Conservation (phyloP, 35 echinoderm and acorn worm species). For the Apostichopus californicus region DNA sequence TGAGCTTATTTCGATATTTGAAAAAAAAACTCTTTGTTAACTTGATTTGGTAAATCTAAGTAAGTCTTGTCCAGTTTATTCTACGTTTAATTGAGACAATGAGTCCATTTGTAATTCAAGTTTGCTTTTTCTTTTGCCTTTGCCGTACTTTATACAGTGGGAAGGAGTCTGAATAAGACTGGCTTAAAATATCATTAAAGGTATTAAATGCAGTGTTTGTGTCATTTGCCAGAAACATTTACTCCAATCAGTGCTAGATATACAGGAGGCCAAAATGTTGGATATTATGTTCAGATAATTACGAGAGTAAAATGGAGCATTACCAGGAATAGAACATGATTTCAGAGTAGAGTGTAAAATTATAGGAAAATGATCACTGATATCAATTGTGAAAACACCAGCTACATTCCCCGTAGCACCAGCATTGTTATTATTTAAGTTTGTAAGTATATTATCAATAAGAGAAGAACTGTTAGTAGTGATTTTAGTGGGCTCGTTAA, state of each 20-base stretch:
- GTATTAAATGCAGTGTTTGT: too few species aligned
- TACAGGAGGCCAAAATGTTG: too few species aligned
- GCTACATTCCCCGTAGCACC: too few species aligned
- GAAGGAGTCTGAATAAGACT: background rate
- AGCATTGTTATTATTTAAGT: too few species aligned
- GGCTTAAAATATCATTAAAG: background rate
- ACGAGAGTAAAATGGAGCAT: background rate
- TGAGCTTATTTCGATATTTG: too few species aligned
- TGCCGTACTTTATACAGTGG: background rate
- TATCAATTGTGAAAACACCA: too few species aligned
- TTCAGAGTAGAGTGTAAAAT: too few species aligned
- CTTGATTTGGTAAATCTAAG: background rate
- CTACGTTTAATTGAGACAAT: background rate
- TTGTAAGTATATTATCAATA: too few species aligned
- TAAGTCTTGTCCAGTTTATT: background rate
- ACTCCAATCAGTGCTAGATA: too few species aligned
- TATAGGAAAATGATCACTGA: too few species aligned
- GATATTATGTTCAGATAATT: background rate
- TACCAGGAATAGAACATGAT: background rate
- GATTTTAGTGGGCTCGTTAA: too few species aligned
- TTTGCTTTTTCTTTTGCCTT: background rate
- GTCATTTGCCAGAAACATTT: background rate
- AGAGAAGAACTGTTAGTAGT: too few species aligned
- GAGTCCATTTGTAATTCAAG: background rate
- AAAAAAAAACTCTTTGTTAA: background rate